phyloP scores from a whole-genome alignment of 2,888 invertebrate genomes.

The Lepidocyrtoides sp. region DNA sequence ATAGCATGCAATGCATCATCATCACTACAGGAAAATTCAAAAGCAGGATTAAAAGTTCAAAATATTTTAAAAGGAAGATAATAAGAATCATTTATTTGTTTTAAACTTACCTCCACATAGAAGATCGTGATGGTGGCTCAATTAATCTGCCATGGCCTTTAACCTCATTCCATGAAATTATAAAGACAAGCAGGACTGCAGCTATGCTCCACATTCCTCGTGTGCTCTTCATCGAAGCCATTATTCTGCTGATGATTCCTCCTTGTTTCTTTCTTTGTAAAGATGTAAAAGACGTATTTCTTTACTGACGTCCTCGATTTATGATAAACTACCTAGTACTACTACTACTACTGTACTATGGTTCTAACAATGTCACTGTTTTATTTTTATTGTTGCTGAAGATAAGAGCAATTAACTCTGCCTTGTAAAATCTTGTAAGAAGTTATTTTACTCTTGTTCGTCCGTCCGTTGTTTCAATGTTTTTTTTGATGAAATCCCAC shows the following conservation, averaged over 20 bases:
- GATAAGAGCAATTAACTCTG: conserved; percentile 55
- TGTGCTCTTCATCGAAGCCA: conserved; percentile 41
- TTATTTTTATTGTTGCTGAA: conserved; percentile 36
- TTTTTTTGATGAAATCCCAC: conserved; percentile 47
- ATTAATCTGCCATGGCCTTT: conserved; percentile 92
- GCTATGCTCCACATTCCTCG: conserved; percentile 62
- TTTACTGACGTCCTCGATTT: conserved; percentile 57
- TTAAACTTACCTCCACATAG: conserved; percentile 91
- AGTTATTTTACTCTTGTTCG: conserved; percentile 23
- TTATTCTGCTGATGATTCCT: conserved; percentile 25
- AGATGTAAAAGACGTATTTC: neutral
- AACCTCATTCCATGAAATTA: conserved; percentile 86
- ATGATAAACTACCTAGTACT: conserved; percentile 2
- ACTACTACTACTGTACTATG: too few relatives aligned
- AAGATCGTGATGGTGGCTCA: conserved; percentile 95
- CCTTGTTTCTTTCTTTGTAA: neutral
- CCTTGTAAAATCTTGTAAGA: conserved; percentile 12
- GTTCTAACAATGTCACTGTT: conserved; percentile 18
- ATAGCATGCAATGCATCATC: neutral
- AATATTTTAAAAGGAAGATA: neutral
- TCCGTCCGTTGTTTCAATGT: conserved; percentile 11
- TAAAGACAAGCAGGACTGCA: conserved; percentile 53
- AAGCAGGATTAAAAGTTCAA: neutral
- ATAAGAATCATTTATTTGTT: conserved; percentile 51
- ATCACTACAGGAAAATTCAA: neutral